Conservation (phyloP, 2,888 invertebrate species). For the Dione vanillae region DNA sequence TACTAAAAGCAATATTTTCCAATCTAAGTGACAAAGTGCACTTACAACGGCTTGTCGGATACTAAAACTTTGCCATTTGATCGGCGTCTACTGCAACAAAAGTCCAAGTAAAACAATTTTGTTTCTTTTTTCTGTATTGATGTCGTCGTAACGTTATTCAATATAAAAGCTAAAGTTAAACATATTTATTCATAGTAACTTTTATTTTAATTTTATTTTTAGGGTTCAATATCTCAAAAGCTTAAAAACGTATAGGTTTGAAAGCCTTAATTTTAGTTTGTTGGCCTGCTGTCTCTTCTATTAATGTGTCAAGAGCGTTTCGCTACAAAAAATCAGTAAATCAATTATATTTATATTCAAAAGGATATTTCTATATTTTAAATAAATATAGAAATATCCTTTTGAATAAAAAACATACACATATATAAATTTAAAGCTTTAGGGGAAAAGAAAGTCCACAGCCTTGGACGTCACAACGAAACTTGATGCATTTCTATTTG, state of each 20-base stretch:
- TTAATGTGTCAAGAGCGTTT: no score
- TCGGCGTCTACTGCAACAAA: constrained; percentile 60
- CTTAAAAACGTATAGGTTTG: no score
- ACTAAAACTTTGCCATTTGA: constrained; percentile 82
- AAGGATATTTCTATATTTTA: no score
- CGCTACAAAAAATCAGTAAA: neutral
- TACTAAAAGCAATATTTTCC: constrained; percentile 79
- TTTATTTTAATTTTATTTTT: neutral
- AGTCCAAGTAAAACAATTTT: constrained; percentile 39
- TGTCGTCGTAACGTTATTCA: constrained; percentile 23
- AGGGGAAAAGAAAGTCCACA: neutral
- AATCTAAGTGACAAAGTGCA: constrained; percentile 84
- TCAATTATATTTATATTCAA: neutral
- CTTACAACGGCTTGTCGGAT: constrained; percentile 79
- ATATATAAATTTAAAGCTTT: neutral
- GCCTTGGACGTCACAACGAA: constrained; percentile 8
- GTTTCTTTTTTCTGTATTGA: constrained; percentile 28
- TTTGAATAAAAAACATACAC: neutral
- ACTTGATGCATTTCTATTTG: constrained; percentile 9
- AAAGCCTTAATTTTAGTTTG: no score
- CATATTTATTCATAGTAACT: neutral
- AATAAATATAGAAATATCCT: neutral
- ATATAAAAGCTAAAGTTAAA: constrained; percentile 17
- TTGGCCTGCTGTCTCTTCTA: no score
- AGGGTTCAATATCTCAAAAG: no score